Evolutionary conservation across 2,888 invertebrate species (phyloP).

Genomic region (Pseudococcus longispinus): DNA sequence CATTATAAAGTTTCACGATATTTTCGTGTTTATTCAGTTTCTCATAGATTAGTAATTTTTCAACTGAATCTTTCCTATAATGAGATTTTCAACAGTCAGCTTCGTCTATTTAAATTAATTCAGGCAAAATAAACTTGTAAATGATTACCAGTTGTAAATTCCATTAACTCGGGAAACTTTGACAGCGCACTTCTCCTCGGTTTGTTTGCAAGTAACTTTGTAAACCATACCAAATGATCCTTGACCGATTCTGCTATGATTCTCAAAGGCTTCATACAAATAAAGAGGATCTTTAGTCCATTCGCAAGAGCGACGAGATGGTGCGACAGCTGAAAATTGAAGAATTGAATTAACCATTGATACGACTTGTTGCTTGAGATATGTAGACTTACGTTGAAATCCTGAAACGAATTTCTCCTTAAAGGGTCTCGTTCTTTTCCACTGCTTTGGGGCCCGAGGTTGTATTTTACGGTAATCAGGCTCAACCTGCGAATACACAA

Average conservation of each 20-base stretch:
- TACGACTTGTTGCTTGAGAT: conserved; percentile 32
- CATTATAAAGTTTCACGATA: conserved; percentile 40
- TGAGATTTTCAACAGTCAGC: background rate
- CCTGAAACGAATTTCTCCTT: conserved; percentile 52
- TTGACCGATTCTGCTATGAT: conserved; percentile 49
- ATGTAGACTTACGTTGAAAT: conserved; percentile 45
- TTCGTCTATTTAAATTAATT: background rate
- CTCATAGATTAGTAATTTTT: conserved; percentile 45
- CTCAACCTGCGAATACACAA: background rate
- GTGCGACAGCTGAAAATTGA: conserved; percentile 33
- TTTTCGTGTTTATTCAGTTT: conserved; percentile 48
- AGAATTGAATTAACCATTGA: background rate
- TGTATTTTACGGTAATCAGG: conserved; percentile 49
- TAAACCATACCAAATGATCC: conserved; percentile 52
- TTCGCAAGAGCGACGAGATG: conserved; percentile 52
- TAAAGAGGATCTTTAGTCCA: conserved; percentile 44
- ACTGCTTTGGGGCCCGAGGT: conserved; percentile 48
- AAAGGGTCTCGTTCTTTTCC: conserved; percentile 55
- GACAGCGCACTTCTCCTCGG: conserved; percentile 42
- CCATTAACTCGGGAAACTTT: conserved; percentile 52
- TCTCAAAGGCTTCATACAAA: conserved; percentile 47
- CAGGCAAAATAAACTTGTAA: background rate
- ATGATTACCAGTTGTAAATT: conserved; percentile 48
- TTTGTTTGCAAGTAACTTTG: conserved; percentile 48
- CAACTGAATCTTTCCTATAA: conserved; percentile 47